Evolutionary conservation across 2,888 invertebrate species (phyloP).

Genomic region (Trypoxylon attenuatum): DNA sequence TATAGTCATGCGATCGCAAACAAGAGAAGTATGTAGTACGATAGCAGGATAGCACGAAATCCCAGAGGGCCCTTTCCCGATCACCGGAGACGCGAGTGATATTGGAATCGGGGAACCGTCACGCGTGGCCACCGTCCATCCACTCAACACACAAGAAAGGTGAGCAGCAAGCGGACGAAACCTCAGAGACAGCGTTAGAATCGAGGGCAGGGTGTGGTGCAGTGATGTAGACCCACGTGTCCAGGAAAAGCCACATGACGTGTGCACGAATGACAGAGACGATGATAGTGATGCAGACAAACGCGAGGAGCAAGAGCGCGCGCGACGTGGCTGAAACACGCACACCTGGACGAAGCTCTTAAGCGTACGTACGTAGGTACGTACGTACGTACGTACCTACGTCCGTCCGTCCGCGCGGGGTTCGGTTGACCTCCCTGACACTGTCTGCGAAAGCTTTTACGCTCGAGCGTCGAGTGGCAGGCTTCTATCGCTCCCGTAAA

Average conservation of each 20-base stretch:
- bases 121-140: too few species aligned
- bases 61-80: too few species aligned
- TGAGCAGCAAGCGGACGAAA: too few species aligned
- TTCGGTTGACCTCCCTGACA: conserved; percentile 52
- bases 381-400: not conserved
- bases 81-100: too few species aligned
- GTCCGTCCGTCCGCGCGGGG: conserved; percentile 26
- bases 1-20: too few species aligned
- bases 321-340: conserved; percentile 1
- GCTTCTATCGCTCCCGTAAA: conserved; percentile 35
- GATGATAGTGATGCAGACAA: not conserved
- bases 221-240: not conserved
- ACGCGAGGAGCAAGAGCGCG: not conserved
- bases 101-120: too few species aligned
- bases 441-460: conserved; percentile 57
- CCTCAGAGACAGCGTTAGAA: too few species aligned
- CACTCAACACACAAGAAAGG: too few species aligned
- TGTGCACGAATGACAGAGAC: not conserved
- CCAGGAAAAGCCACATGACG: conserved; percentile 2
- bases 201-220: too few species aligned
- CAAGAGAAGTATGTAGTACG: too few species aligned
- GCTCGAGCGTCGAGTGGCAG: conserved; percentile 35
- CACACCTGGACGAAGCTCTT: conserved; percentile 34
- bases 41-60: too few species aligned
- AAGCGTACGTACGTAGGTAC: conserved; percentile 14